Evolutionary conservation across 2,888 invertebrate genomes (phyloP), one percentile per base, ranked within the genome.

Genomic region (Drosophila mettleri): DNA sequence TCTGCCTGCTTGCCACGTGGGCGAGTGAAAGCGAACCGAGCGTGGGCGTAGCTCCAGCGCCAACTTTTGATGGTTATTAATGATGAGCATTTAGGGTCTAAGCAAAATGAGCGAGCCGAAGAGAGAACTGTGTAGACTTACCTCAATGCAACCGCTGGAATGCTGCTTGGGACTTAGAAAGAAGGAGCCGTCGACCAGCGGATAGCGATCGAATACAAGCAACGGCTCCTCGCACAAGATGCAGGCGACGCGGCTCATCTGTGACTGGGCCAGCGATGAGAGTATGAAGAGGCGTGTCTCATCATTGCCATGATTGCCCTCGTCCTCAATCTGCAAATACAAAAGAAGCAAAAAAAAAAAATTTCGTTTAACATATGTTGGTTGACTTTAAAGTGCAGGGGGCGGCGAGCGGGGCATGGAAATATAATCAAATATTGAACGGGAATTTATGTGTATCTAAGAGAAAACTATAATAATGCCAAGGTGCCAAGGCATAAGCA

Each of bases 231-330:
- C 96, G 93, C 99, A 98, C 80, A 96, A 94, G 74, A 97, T 96
- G 93, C 96, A 99, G 61, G 95, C 95, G 43, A 96, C 97, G 87
- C 95, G 94, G 74, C 96, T 95, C 93, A 97, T 96, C 89, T 98
- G 97, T 91, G 97, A 96, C 31, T 97, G 97, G 72, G 98, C 98
- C 91, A 99, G 93, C 43, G 98, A 98, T 69, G 98, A 98, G 91
- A 99, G 94, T 88, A 99, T 97, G 94, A 99, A 99, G 90, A 97
- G 96, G 82, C 99, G 95, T 51, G 98, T 98, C 92, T 99, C 99
- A 92, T 99, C 99, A 93, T 99, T 99, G 88, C 99, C 99, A 92
- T 98, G 98, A 93, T 98, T 98, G 74, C 98, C 98, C 92, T 99
- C 99, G 91, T 99, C 99, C 93, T 99, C 99, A 94, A 99, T 98